Evolutionary conservation across 2,888 invertebrate species (phyloP).

Genomic region (Dynastes tityus): DNA sequence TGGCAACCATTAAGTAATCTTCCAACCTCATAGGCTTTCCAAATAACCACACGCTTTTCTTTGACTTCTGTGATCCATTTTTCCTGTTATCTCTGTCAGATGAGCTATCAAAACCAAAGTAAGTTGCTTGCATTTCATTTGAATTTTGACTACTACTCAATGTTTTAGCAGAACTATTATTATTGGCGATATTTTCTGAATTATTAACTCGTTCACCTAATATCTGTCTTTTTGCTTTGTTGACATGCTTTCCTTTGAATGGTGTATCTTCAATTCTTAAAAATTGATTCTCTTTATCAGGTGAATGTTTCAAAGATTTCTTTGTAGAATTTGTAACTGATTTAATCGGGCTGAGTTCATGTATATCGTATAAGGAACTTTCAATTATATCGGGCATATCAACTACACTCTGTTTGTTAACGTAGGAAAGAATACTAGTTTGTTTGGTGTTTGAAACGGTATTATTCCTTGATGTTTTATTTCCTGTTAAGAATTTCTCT

Average conservation of each 20-base stretch:
- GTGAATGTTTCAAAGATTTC: constrained; percentile 14
- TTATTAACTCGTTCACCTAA: constrained; percentile 35
- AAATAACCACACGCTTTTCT: constrained; percentile 9
- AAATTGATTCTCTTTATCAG: constrained; percentile 31
- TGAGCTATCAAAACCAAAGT: constrained; percentile 39
- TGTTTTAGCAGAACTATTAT: constrained; percentile 6
- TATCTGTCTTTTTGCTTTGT: constrained; percentile 40
- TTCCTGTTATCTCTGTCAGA: background rate
- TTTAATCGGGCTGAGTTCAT: constrained; percentile 52
- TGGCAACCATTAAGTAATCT: constrained; percentile 8
- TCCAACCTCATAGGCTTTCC: constrained; percentile 38
- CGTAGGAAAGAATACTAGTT: constrained; percentile 49
- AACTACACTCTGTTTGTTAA: constrained; percentile 18
- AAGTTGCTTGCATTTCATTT: constrained; percentile 1
- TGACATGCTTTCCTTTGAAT: background rate
- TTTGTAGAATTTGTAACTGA: background rate
- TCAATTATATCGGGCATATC: constrained; percentile 16
- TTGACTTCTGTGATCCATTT: background rate
- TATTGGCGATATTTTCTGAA: constrained; percentile 15
- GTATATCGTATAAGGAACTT: constrained; percentile 48
- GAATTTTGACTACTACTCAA: background rate
- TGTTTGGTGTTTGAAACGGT: constrained; percentile 35
- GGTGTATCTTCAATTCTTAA: background rate
- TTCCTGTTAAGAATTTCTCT: constrained; percentile 29
- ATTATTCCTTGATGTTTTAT: constrained; percentile 33